A percentile compares a stretch with the other conserved stretches of the same genome.
Conservation (phyloP, 92 coral and sea anemone species). For the Ricordea florida region DNA sequence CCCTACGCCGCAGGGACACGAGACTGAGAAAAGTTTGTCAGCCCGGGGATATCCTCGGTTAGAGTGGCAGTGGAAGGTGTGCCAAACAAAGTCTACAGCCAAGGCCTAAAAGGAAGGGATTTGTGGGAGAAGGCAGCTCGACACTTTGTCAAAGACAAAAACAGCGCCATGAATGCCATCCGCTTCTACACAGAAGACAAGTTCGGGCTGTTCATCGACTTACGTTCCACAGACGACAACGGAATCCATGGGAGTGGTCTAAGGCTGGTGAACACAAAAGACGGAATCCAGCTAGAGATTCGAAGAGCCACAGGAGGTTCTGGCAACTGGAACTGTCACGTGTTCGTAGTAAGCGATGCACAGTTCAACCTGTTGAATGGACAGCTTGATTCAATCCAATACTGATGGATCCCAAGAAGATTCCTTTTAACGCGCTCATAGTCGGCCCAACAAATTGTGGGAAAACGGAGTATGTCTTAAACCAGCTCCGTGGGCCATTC, state of each 20-base stretch:
- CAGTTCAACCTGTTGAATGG: not conserved
- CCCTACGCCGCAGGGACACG: not conserved
- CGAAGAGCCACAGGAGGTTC: not conserved
- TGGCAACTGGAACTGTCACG: not conserved
- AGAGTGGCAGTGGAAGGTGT: not conserved
- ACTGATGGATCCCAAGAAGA: no score
- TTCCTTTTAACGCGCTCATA: no score
- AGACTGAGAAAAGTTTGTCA: not conserved
- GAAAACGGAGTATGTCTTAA: constrained; percentile 11
- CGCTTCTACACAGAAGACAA: not conserved
- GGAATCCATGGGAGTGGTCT: not conserved
- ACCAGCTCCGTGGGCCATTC: not conserved
- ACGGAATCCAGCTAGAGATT: not conserved
- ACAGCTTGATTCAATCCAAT: no score
- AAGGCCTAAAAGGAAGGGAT: not conserved
- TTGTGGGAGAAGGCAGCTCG: not conserved
- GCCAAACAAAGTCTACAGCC: not conserved
- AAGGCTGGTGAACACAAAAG: not conserved
- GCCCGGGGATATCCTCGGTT: not conserved
- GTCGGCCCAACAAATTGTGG: not conserved
- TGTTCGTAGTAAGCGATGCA: not conserved
- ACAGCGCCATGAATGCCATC: not conserved
- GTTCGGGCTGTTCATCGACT: not conserved
- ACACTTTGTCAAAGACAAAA: not conserved
- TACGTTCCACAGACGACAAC: not conserved